phyloP scores from a whole-genome alignment of 2,888 invertebrate genomes.

The Drosophila longiperda region DNA sequence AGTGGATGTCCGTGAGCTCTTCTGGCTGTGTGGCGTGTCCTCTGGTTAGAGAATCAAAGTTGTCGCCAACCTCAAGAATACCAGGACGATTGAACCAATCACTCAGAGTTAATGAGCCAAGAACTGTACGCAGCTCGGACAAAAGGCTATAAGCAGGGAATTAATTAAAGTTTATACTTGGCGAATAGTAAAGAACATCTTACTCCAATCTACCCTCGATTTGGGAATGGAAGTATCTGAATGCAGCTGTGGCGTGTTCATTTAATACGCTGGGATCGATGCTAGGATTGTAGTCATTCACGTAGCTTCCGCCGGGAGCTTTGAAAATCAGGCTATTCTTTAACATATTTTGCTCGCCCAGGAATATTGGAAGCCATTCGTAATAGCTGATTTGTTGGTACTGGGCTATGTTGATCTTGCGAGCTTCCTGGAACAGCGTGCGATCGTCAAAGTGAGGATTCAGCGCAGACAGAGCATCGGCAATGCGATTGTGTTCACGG shows the following conservation, averaged over 20 bases:
- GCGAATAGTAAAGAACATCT: constrained; percentile 52
- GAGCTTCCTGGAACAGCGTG: constrained; percentile 85
- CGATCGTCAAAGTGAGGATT: constrained; percentile 87
- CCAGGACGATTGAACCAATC: constrained; percentile 86
- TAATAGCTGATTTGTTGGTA: constrained; percentile 86
- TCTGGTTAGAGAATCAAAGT: constrained; percentile 90
- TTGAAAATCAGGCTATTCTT: constrained; percentile 84
- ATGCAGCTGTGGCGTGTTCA: constrained; percentile 88
- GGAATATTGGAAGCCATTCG: constrained; percentile 86
- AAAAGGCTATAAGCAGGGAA: constrained; percentile 83
- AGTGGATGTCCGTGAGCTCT: constrained; percentile 91
- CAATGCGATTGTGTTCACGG: constrained; percentile 86
- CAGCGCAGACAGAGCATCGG: constrained; percentile 83
- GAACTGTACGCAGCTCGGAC: constrained; percentile 84
- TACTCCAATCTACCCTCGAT: constrained; percentile 86
- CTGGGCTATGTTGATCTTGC: constrained; percentile 86
- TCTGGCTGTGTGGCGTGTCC: constrained; percentile 92
- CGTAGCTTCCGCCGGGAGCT: constrained; percentile 78
- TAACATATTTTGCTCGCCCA: constrained; percentile 85
- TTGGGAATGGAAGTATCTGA: constrained; percentile 88
- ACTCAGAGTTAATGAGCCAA: constrained; percentile 85
- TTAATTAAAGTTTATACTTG: background rate
- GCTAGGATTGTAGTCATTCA: constrained; percentile 86
- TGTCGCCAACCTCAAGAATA: constrained; percentile 86
- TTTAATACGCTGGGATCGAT: constrained; percentile 87